phyloP scores from a whole-genome alignment of 2,888 invertebrate genomes.

The Agriopis leucophaearia region DNA sequence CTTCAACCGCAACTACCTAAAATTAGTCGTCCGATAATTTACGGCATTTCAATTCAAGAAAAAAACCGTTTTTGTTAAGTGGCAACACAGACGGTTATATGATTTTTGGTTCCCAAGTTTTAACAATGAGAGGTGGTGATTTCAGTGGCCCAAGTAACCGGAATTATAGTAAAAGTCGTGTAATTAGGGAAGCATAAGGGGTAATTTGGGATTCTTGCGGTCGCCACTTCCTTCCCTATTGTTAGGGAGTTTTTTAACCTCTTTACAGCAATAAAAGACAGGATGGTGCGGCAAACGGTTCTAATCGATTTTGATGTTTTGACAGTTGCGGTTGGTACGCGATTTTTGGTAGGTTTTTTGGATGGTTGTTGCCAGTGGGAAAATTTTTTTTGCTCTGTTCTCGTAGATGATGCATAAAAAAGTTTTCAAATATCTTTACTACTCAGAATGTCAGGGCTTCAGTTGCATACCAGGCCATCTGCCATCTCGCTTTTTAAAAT shows the following conservation, averaged over 20 bases:
- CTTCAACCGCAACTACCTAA: slow-evolving; percentile 43
- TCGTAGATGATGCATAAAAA: slow-evolving; percentile 14
- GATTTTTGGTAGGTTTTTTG: slow-evolving; percentile 56
- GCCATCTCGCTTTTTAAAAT: too few relatives aligned
- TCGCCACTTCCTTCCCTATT: slow-evolving; percentile 81
- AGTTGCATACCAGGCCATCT: too few relatives aligned
- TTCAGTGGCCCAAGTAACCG: slow-evolving; percentile 67
- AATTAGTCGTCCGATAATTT: slow-evolving; percentile 63
- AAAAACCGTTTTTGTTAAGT: slow-evolving; percentile 52
- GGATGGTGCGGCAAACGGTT: slow-evolving; percentile 60
- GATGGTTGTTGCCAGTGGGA: slow-evolving; percentile 38
- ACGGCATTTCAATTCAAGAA: slow-evolving; percentile 50
- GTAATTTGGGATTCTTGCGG: slow-evolving; percentile 80
- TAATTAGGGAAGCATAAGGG: slow-evolving; percentile 78
- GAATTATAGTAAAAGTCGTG: slow-evolving; percentile 80
- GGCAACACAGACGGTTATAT: slow-evolving; percentile 62
- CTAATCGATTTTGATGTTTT: slow-evolving; percentile 82
- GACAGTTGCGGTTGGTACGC: slow-evolving; percentile 80
- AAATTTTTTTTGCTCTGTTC: slow-evolving; percentile 40
- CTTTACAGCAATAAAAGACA: slow-evolving; percentile 49
- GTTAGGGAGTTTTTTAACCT: slow-evolving; percentile 62
- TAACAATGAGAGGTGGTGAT: slow-evolving; percentile 75
- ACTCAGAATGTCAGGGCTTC: too few relatives aligned
- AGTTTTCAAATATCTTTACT: not conserved
- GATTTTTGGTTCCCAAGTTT: slow-evolving; percentile 73